Evolutionary conservation across 2,113 vertebrate genomes (phyloP), one percentile per base, ranked within the genome.

Genomic region (Pygoscelis antarcticus): DNA sequence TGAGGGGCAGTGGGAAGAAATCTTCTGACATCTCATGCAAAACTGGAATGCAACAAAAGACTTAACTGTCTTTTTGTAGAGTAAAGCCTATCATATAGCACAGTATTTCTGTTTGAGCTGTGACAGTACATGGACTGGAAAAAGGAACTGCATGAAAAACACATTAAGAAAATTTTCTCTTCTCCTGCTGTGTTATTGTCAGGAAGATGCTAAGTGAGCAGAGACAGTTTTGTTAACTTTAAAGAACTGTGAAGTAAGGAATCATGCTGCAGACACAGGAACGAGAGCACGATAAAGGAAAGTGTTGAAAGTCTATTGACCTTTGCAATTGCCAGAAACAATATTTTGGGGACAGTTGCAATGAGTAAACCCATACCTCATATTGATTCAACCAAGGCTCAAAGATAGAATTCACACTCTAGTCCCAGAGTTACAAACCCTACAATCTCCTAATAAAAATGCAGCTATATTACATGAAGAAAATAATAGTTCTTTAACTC

Each of bases 251-350:
- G 38, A 89, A 68, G 68, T 16, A 58, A 78, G 21, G 32, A 89
- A 60, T 30, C 6, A 0, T 68, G n/a, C 11, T 89, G 42, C 62
- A 81, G 51, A 74, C 42, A 71, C 12, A 68, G 26, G 15, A 47
- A 47, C 68, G 49, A 88, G 32, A n/a, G 27, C 19, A 80, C 36
- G 62, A 64, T 79, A 54, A 93, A 69, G 70, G 7, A 85, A 80
- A 88, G 11, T 75, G 64, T 34, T 54, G 20, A 81, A 94, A 94
- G 60, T 51, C 78, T 95, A 76, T 49, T 96, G 93, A 96, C 81
- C 66, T 88, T 87, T 95, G 49, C 68, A 83, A 71, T 71, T 93
- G 68, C 11, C 60, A 89, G 66, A 89, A 93, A 81, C 23, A 94
- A 64, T 95, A 81, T 89, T 93, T 80, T 83, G 71, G 64, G 64